A percentile compares a stretch with the other conserved stretches of the same genome.
Conservation (phyloP, 1,140 invertebrate species). For the Metaphire vulgaris region DNA sequence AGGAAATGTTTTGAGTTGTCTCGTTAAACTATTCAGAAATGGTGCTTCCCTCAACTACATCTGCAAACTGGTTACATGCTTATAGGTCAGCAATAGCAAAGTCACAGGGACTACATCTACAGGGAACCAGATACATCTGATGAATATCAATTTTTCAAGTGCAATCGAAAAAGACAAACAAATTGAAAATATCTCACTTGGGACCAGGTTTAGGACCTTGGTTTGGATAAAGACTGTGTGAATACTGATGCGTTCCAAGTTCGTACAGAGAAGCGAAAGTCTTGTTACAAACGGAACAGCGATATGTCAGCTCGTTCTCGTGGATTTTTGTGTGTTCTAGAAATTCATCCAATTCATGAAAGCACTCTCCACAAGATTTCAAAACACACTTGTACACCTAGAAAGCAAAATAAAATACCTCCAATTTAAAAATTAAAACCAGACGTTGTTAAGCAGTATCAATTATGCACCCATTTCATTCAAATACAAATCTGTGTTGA, state of each 20-base stretch:
- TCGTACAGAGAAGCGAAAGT: constrained; percentile 59
- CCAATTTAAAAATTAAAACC: constrained; percentile 47
- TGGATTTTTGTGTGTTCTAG: constrained; percentile 59
- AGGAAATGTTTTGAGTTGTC: no score
- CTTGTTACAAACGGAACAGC: constrained; percentile 61
- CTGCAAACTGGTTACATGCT: no score
- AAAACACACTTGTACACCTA: constrained; percentile 65
- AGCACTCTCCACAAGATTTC: constrained; percentile 59
- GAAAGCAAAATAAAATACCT: constrained; percentile 42
- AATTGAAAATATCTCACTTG: constrained; percentile 47
- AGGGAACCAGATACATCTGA: no score
- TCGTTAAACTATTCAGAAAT: no score
- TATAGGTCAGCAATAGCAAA: no score
- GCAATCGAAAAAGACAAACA: no score
- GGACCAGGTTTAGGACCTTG: constrained; percentile 48
- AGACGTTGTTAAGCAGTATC: background rate
- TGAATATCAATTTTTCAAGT: no score
- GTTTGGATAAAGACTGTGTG: constrained; percentile 55
- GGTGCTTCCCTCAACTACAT: no score
- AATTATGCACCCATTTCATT: no score
- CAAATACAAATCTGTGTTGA: no score
- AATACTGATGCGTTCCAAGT: constrained; percentile 61
- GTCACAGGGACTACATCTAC: no score
- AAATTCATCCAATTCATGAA: constrained; percentile 61
- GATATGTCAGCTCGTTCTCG: constrained; percentile 59